phyloP scores from a whole-genome alignment of 2,113 vertebrate species.

The Lamprotornis superbus region DNA sequence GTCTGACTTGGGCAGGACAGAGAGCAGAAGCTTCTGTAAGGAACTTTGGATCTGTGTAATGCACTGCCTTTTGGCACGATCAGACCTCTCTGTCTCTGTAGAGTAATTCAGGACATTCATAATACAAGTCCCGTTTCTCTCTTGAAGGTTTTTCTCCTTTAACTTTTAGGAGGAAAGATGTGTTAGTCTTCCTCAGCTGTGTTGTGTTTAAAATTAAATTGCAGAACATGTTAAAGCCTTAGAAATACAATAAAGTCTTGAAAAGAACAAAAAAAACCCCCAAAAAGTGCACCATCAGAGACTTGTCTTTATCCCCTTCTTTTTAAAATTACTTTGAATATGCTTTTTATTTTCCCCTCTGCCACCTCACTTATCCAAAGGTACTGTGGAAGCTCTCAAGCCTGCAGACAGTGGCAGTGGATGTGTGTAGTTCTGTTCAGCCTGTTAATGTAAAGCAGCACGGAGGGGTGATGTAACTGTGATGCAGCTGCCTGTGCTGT shows the following conservation, averaged over 20 bases:
- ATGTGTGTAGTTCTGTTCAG: neutral
- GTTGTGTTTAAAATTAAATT: neutral
- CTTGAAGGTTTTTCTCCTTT: neutral
- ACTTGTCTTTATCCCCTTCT: neutral
- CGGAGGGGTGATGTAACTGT: neutral
- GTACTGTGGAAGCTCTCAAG: neutral
- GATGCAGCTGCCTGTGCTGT: neutral
- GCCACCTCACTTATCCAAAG: neutral
- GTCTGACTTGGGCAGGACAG: neutral
- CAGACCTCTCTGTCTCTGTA: neutral
- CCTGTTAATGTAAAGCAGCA: accelerated
- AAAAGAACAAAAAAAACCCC: neutral
- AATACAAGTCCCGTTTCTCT: neutral
- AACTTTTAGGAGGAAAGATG: neutral
- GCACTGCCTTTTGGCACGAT: neutral
- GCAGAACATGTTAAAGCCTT: neutral
- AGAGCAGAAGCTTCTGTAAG: neutral
- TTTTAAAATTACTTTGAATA: neutral
- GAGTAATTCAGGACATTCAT: neutral
- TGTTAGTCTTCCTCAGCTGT: neutral
- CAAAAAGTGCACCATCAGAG: accelerated
- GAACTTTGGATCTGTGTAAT: neutral
- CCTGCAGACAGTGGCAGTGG: neutral
- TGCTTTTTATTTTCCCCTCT: neutral
- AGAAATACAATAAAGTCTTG: neutral